phyloP scores from a whole-genome alignment of 2,797 vertebrate genomes.

The Pangasius larnaudii region DNA sequence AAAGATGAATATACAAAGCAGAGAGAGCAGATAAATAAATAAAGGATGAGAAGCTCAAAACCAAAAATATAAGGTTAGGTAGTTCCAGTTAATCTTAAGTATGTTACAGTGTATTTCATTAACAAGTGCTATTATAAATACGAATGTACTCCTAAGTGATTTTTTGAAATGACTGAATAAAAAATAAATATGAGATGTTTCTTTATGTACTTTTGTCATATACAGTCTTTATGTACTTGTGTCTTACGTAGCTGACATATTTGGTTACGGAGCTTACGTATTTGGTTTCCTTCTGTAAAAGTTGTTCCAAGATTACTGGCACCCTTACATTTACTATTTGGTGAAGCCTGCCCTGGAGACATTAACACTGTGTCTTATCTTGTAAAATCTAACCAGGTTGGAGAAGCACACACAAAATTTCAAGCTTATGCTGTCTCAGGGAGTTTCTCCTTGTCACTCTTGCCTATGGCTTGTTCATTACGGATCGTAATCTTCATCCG shows the following conservation, averaged over 20 bases:
- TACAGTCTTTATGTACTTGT: neutral
- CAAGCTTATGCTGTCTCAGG: neutral
- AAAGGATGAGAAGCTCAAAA: neutral
- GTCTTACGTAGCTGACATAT: neutral
- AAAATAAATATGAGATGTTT: neutral
- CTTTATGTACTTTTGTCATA: neutral
- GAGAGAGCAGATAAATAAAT: conserved; percentile 6
- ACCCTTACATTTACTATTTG: neutral
- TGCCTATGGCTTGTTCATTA: neutral
- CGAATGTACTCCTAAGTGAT: neutral
- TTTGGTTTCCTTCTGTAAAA: neutral
- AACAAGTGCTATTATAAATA: neutral
- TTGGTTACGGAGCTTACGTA: no score
- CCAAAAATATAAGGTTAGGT: neutral
- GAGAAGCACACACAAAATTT: neutral
- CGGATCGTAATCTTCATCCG: neutral
- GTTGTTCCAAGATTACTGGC: neutral
- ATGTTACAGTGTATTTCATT: neutral
- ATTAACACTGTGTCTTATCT: neutral
- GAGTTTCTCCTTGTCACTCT: neutral
- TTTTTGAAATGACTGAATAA: neutral
- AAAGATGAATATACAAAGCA: conserved; percentile 30
- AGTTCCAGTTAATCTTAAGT: neutral
- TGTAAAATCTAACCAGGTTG: neutral
- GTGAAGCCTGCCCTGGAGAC: neutral